Evolutionary conservation across 1,140 invertebrate genomes (phyloP).

Genomic region (Venustaconcha ellipsiformis): DNA sequence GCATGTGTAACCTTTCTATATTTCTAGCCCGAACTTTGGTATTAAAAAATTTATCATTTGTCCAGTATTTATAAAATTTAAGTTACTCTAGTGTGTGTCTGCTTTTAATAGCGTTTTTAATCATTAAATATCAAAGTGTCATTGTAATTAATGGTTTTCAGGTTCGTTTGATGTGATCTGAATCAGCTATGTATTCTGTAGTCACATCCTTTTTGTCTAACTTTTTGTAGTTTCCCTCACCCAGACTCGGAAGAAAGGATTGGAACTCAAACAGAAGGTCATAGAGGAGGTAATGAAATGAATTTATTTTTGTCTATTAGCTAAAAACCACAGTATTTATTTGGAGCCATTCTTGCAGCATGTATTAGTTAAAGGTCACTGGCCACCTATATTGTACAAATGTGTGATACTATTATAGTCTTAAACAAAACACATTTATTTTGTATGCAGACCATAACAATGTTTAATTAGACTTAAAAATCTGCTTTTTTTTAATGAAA

Average conservation of each 20-base stretch:
- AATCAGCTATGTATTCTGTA: not conserved
- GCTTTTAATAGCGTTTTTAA: not conserved
- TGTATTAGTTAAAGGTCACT: no score
- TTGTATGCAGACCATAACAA: no score
- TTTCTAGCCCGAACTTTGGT: no score
- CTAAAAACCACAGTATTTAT: no score
- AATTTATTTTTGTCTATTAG: not conserved
- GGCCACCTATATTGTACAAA: no score
- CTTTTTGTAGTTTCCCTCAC: constrained; percentile 87
- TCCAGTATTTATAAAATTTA: not conserved
- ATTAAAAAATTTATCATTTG: no score
- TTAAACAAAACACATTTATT: no score
- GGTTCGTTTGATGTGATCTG: not conserved
- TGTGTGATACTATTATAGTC: no score
- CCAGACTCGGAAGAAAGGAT: constrained; percentile 89
- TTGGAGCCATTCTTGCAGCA: no score
- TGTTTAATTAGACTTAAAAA: no score
- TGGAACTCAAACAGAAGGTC: constrained; percentile 88
- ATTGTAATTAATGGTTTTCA: not conserved
- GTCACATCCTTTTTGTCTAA: not conserved
- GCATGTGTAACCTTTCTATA: no score
- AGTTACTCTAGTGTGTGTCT: not conserved
- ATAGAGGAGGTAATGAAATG: constrained; percentile 80
- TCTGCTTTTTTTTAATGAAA: no score
- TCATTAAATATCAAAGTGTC: not conserved